Conservation (phyloP, 2,797 vertebrate species). For the Pipistrellus kuhlii region DNA sequence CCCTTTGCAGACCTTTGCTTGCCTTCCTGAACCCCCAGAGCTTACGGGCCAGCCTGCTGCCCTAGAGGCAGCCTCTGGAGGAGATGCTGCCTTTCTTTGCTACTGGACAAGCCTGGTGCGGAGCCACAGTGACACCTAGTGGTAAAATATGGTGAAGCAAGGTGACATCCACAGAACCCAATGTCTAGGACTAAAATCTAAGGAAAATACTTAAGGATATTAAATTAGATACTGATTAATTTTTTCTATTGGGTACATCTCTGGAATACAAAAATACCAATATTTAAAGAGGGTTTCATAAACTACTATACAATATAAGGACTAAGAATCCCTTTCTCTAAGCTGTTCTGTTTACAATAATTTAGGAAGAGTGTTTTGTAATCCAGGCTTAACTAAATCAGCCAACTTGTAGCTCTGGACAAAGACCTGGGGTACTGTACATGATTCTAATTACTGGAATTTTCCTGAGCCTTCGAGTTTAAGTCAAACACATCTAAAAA, state of each 20-base stretch:
- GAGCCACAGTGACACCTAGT: constrained; percentile 75
- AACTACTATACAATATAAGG: constrained; percentile 78
- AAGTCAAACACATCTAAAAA: constrained; percentile 57
- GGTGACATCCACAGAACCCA: constrained; percentile 42
- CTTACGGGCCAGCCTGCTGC: neutral
- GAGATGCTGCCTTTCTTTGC: constrained; percentile 30
- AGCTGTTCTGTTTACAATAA: constrained; percentile 78
- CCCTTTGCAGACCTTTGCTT: neutral
- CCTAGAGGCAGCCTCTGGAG: neutral
- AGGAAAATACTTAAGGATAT: constrained; percentile 71
- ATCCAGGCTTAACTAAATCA: constrained; percentile 58
- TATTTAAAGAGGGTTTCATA: constrained; percentile 57
- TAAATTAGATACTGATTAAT: constrained; percentile 74
- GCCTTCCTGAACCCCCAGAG: constrained; percentile 43
- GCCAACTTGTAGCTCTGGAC: constrained; percentile 64
- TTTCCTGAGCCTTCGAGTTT: constrained; percentile 76
- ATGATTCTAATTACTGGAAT: constrained; percentile 24
- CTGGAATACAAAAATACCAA: constrained; percentile 79
- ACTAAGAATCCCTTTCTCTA: constrained; percentile 75
- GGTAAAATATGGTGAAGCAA: constrained; percentile 63
- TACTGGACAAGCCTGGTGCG: constrained; percentile 55
- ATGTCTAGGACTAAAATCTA: constrained; percentile 42
- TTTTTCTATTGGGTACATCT: constrained; percentile 72
- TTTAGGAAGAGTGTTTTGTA: constrained; percentile 70
- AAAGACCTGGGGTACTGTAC: constrained; percentile 33